Base-by-base conservation (phyloP, 2,888 invertebrate genomes). In the Phyto melanocephala region DNA sequence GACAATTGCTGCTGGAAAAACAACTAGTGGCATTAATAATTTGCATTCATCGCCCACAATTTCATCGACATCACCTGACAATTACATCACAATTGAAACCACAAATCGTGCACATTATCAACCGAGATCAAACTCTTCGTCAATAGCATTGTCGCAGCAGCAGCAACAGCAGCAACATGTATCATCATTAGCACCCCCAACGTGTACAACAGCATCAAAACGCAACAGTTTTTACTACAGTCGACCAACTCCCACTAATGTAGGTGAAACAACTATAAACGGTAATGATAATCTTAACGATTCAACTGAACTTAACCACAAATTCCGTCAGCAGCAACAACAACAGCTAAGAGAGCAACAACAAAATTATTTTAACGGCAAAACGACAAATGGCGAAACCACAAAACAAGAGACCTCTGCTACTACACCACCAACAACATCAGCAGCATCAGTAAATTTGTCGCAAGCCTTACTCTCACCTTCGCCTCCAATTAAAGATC, bases 401-500 rank as follows among this genome's bases (percentile, higher is more conserved):
- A 17, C 83, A 78, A 76, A 81, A 81, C 47, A 37, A 45, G 79
- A 82, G 3, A 80, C 63, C n/a, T 28, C 67, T 71, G 62, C 63
- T 33, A 67, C 80, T 84, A 67, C 81, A 82, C 56, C 85, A 85
- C 54, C 86, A 84, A 72, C 83, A 80, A 20, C 85, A 74, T 24
- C 76, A 74, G 37, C 42, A 72, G 11, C 79, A 47, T 70, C 76
- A 54, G 83, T 88, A 62, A 89, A 87, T 79, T 82, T 89, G 75
- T 86, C 89, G 20, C 87, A 88, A 80, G 80, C 85, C 1, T 47
- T 89, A 91, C 92, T 88, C 89, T 92, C 93, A 91, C 92, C 92
- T 90, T 92, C 92, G 90, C 92, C 92, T 90, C 92, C 92, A 88
- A 92, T 92, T 20, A 90, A 88, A 92, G 95, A 95, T 93, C 94